Evolutionary conservation across 2,797 vertebrate genomes (phyloP).

Genomic region (Gallinago stenura): DNA sequence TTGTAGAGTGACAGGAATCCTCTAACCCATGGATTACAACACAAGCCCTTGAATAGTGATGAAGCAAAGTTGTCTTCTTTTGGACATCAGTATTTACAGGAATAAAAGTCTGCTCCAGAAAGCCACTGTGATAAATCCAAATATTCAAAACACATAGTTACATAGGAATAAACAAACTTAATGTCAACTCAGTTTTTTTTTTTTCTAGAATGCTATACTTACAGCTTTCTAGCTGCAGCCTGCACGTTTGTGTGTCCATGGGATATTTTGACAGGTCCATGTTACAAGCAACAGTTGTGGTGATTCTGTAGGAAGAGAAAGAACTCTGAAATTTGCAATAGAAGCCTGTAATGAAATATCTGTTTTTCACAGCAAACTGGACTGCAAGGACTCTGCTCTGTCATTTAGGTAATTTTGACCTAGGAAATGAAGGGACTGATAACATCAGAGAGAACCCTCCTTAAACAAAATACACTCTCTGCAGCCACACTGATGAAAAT

Average conservation of each 20-base stretch:
- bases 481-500: background rate
- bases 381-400: background rate
- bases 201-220: constrained; percentile 55
- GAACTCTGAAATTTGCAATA: background rate
- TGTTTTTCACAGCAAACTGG: background rate
- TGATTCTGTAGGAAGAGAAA: constrained; percentile 77
- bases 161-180: background rate
- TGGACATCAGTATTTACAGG: background rate
- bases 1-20: background rate
- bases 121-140: background rate
- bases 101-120: background rate
- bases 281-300: constrained; percentile 83
- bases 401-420: background rate
- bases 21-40: background rate
- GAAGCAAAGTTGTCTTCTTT: background rate
- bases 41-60: background rate
- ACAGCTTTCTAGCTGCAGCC: constrained; percentile 84
- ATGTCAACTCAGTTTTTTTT: background rate
- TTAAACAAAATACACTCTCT: background rate
- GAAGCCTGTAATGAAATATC: background rate
- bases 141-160: background rate
- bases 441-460: background rate
- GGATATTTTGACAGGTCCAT: constrained; percentile 86
- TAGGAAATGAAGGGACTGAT: background rate
- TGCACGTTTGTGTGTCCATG: constrained; percentile 84